Base-by-base conservation (phyloP, 2,888 invertebrate genomes). In the Calameuta pallipes region DNA sequence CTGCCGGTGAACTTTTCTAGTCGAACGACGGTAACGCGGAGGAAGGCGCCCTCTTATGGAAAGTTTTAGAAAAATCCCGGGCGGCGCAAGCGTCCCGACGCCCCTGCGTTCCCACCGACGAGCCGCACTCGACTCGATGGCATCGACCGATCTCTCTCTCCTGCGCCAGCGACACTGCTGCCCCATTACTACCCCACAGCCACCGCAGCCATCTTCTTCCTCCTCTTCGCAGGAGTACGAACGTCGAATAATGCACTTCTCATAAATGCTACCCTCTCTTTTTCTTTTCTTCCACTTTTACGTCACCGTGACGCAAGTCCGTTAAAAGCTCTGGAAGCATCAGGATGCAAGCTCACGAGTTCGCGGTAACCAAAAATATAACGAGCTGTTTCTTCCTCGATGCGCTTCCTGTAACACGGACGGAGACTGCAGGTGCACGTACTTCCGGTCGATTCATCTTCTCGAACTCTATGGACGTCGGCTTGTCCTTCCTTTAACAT, bases 131-230 rank as follows among this genome's bases (percentile, higher is more conserved):
- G 12, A 33, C 71, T 71, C 31, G 13, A 34, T n/a, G 33, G 13
- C 71, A 71, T 71, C 71, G 71, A 71, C 71, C 71, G 71, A 31
- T 71, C 71, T 31, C 31, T 69, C 69, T 71, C 71, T 34, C 71
- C 34, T 31, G 15, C 11, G 31, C 31, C 13, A 23, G 56, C 56
- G 56, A 56, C 56, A 56, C 56, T 56, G 56, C 56, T 31, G 31
- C 31, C 31, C 31, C 23, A 56, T 23, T 56, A 23, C 56, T 56
- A 56, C 56, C 23, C 56, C 23, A 56, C 56, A 23, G 56, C 56
- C 23, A 23, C 56, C 56, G 56, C 56, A 56, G 56, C 56, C 56
- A 56, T 56, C 56, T 56, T 56, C 56, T 56, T 56, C 56, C 56
- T 56, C 23, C 56, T 56, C 56, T 56, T 56, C 56, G 23, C 23